A percentile compares a stretch with the other conserved stretches of the same genome.
Evolutionary conservation across 2,888 invertebrate species (phyloP).

Genomic region (Chrysolina haemoptera): DNA sequence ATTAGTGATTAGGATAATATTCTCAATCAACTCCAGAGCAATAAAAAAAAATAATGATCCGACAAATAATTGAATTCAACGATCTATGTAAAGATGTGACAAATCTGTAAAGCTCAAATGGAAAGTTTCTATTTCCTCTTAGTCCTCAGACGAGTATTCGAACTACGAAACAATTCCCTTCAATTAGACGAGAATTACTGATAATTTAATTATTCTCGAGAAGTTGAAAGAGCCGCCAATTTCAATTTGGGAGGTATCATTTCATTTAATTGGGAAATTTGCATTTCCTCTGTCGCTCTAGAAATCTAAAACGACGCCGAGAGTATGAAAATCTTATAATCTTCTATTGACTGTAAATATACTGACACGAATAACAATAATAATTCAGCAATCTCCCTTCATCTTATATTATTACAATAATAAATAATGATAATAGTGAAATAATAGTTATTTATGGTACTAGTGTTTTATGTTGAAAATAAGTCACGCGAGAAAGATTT

Average conservation of each 20-base stretch:
- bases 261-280: slow-evolving; percentile 22
- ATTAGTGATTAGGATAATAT: no score
- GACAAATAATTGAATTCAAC: no score
- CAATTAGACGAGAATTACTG: slow-evolving; percentile 47
- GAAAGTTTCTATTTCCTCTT: neutral
- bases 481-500: no score
- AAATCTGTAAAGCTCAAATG: neutral
- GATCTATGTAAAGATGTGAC: neutral
- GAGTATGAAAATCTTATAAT: neutral
- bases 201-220: slow-evolving; percentile 46
- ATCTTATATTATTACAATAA: no score
- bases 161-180: slow-evolving; percentile 30
- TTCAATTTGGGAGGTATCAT: slow-evolving; percentile 41
- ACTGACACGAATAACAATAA: neutral
- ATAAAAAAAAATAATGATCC: no score
- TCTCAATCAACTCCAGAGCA: no score
- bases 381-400: no score
- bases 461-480: no score
- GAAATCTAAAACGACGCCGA: slow-evolving; percentile 4
- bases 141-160: slow-evolving; percentile 5
- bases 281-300: neutral
- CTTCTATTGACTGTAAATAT: no score
- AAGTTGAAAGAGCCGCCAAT: slow-evolving; percentile 39
- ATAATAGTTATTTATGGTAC: no score
- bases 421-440: no score